Conservation (phyloP, 2,797 vertebrate species). For the Enteromius thamalakanensis region DNA sequence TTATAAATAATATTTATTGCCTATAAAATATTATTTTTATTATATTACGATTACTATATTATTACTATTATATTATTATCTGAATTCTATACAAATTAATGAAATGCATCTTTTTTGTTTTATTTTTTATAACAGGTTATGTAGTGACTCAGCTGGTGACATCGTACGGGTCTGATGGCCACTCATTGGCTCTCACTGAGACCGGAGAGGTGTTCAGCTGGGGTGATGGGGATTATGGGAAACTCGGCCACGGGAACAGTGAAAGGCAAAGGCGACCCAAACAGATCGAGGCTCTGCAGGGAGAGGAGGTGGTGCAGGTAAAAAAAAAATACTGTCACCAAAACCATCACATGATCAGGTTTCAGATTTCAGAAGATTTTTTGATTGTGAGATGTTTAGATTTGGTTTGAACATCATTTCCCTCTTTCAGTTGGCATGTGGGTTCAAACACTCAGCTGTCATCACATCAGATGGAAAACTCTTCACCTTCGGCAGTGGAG, state of each 20-base stretch:
- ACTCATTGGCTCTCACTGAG: conserved; percentile 83
- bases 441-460: conserved; percentile 83
- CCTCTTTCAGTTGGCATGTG: conserved; percentile 75
- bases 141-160: conserved; percentile 83
- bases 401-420: neutral
- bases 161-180: conserved; percentile 83
- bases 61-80: too few relatives aligned
- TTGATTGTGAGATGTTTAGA: too few relatives aligned
- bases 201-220: conserved; percentile 86
- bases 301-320: conserved; percentile 82
- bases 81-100: neutral
- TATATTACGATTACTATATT: too few relatives aligned
- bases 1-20: too few relatives aligned
- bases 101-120: too few relatives aligned
- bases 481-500: conserved; percentile 83
- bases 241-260: conserved; percentile 84
- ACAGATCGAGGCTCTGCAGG: conserved; percentile 82
- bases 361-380: too few relatives aligned
- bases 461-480: conserved; percentile 83
- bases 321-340: neutral
- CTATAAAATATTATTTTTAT: too few relatives aligned
- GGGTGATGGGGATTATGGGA: conserved; percentile 86
- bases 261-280: conserved; percentile 83
- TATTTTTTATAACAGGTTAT: conserved; percentile 70
- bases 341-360: neutral